Evolutionary conservation across 35 echinoderm and acorn worm species (phyloP).

Genomic region (Stichopus chloronotus): DNA sequence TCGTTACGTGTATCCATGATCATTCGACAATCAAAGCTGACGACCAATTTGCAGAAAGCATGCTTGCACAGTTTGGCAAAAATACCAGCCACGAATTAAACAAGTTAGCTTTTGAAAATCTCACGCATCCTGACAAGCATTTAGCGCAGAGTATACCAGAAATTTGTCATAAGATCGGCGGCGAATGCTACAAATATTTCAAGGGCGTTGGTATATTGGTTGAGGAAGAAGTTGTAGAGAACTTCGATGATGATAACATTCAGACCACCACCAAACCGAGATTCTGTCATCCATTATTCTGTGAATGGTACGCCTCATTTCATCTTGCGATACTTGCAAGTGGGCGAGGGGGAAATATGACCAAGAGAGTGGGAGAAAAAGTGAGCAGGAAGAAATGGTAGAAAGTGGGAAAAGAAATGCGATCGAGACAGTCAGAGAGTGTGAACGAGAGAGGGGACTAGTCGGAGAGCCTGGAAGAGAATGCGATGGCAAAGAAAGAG

Average conservation of each 20-base stretch:
- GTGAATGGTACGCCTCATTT: not conserved
- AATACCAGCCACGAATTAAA: constrained; percentile 30
- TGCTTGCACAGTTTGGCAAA: constrained; percentile 39
- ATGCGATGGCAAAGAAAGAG: constrained; percentile 17
- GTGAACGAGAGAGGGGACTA: constrained; percentile 28
- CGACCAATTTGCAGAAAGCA: constrained; percentile 23
- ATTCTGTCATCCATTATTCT: not conserved
- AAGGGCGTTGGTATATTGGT: constrained; percentile 42
- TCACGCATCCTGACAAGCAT: constrained; percentile 41
- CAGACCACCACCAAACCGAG: constrained; percentile 40
- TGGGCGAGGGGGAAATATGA: constrained; percentile 27
- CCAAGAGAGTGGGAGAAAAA: constrained; percentile 26
- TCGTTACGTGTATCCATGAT: constrained; percentile 24
- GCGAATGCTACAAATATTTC: constrained; percentile 38
- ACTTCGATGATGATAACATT: constrained; percentile 46
- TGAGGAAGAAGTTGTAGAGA: constrained; percentile 3
- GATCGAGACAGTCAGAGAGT: constrained; percentile 21
- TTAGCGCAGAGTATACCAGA: constrained; percentile 43
- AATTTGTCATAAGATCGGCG: constrained; percentile 35
- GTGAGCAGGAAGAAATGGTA: constrained; percentile 9
- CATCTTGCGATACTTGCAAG: constrained; percentile 23
- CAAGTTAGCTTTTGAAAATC: constrained; percentile 48
- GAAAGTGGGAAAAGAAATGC: not conserved
- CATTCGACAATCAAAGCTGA: constrained; percentile 29
- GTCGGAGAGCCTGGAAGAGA: constrained; percentile 25